Evolutionary conservation across 2,888 invertebrate genomes (phyloP).

Genomic region (Argyresthia goedartella): DNA sequence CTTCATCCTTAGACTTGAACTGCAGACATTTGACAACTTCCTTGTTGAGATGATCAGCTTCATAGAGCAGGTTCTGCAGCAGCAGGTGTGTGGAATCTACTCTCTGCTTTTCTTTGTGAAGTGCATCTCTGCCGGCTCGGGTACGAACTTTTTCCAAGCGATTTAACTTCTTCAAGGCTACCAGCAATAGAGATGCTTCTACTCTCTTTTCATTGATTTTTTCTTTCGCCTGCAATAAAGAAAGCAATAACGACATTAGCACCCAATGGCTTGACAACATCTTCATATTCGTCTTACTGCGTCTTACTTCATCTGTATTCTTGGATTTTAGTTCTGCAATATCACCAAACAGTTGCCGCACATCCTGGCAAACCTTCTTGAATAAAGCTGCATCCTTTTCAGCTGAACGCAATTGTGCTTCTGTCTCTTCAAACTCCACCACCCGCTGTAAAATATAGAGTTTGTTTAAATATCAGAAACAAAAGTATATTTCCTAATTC

Average conservation of each 20-base stretch:
- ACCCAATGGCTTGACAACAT: background rate
- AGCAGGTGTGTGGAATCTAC: slow-evolving; percentile 92
- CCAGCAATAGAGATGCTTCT: slow-evolving; percentile 81
- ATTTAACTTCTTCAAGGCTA: slow-evolving; percentile 91
- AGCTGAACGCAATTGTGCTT: slow-evolving; percentile 75
- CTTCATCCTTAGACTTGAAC: slow-evolving; percentile 95
- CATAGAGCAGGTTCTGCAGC: slow-evolving; percentile 93
- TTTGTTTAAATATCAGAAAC: background rate
- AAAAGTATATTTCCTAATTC: background rate
- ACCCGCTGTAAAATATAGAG: slow-evolving; percentile 70
- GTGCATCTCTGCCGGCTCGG: slow-evolving; percentile 83
- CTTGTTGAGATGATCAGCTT: slow-evolving; percentile 92
- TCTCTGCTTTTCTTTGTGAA: slow-evolving; percentile 86
- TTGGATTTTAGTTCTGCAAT: slow-evolving; percentile 76
- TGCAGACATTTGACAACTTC: slow-evolving; percentile 96
- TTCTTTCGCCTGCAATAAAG: slow-evolving; percentile 60
- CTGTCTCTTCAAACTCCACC: slow-evolving; percentile 80
- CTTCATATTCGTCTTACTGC: background rate
- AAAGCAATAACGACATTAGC: background rate
- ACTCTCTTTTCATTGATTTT: slow-evolving; percentile 77
- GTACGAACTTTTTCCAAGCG: slow-evolving; percentile 90
- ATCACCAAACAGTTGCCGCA: slow-evolving; percentile 76
- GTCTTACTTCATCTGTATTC: slow-evolving; percentile 67
- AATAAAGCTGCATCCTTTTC: slow-evolving; percentile 78
- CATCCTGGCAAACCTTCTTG: slow-evolving; percentile 77